phyloP scores from a whole-genome alignment of 64 coral and sea anemone genomes.

The Anthopleura sola region DNA sequence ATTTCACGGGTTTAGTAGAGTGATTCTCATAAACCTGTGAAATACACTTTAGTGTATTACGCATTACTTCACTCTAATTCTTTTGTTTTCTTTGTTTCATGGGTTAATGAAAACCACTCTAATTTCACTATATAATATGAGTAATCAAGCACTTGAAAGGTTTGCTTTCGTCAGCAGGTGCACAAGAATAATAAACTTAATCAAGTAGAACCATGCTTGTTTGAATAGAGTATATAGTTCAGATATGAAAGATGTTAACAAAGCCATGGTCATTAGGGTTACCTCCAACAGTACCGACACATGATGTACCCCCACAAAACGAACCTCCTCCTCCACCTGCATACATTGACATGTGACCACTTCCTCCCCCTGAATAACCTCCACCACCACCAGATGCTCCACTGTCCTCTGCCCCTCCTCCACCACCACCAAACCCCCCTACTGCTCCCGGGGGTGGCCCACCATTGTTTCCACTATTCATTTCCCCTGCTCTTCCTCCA shows the following conservation, averaged over 20 bases:
- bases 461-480: conserved; percentile 48
- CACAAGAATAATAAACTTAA: too few relatives aligned
- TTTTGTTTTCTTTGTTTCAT: too few relatives aligned
- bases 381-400: conserved; percentile 55
- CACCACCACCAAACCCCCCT: conserved; percentile 61
- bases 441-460: conserved; percentile 43
- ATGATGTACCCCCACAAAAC: conserved; percentile 25
- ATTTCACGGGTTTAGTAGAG: too few relatives aligned
- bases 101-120: too few relatives aligned
- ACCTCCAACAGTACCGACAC: conserved; percentile 26
- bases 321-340: conserved; percentile 57
- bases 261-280: conserved; percentile 34
- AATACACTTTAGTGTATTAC: too few relatives aligned
- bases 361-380: conserved; percentile 57
- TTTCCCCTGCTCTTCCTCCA: conserved; percentile 27
- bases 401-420: conserved; percentile 46
- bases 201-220: too few relatives aligned
- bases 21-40: too few relatives aligned
- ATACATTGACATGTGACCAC: not conserved
- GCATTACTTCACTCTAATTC: too few relatives aligned
- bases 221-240: too few relatives aligned
- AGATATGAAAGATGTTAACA: conserved; percentile 17
- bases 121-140: too few relatives aligned
- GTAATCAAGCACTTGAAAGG: too few relatives aligned
- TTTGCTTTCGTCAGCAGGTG: too few relatives aligned